Conservation (phyloP, 2,888 invertebrate genomes). For the Horisme vitalbata region DNA sequence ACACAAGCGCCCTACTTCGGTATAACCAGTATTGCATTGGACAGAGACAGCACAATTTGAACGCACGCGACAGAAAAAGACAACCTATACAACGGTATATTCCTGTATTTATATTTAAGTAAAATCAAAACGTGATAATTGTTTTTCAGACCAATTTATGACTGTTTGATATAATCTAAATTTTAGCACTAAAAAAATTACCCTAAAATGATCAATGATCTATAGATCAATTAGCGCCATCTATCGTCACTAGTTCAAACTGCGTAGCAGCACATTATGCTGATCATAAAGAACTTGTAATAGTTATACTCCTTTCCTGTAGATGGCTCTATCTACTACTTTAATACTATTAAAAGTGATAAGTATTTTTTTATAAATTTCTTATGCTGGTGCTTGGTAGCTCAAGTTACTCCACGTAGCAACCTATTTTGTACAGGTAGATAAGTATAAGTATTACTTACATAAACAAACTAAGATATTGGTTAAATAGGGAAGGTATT, state of each 20-base stretch:
- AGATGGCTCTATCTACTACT: slow-evolving; percentile 23
- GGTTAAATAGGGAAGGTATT: no score
- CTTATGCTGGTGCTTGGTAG: no score
- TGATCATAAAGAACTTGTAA: background rate
- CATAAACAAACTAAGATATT: no score
- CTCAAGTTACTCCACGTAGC: no score
- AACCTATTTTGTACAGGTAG: no score
- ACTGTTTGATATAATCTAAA: no score
- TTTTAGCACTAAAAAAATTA: no score
- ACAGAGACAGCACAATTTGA: slow-evolving; percentile 58
- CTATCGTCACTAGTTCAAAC: slow-evolving; percentile 12
- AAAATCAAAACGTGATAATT: no score
- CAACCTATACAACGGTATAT: slow-evolving; percentile 27
- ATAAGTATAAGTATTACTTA: no score
- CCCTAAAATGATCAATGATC: slow-evolving; percentile 24
- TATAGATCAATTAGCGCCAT: slow-evolving; percentile 24
- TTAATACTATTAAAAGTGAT: no score
- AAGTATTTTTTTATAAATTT: no score
- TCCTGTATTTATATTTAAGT: slow-evolving; percentile 1
- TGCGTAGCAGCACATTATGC: background rate
- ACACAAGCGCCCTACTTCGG: slow-evolving; percentile 77
- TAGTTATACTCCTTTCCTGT: background rate
- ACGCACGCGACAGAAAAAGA: slow-evolving; percentile 46
- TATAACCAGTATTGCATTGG: slow-evolving; percentile 67
- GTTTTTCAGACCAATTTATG: no score